A percentile compares a stretch with the other conserved stretches of the same genome.
Conservation (phyloP, 2,797 vertebrate genomes). For the Rhinella marina region DNA sequence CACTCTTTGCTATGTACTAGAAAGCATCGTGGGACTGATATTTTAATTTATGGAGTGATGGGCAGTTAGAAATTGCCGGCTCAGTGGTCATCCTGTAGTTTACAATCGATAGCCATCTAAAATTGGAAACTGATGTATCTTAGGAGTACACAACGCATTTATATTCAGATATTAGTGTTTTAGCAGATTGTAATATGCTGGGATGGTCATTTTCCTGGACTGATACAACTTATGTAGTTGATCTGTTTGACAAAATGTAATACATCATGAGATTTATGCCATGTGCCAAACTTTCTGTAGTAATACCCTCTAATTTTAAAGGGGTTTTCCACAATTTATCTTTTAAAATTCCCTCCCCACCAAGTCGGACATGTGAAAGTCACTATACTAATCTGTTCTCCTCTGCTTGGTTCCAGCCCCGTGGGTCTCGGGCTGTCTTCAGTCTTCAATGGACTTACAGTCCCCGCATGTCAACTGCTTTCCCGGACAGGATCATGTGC, state of each 20-base stretch:
- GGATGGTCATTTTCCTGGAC: background rate
- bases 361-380: too few relatives aligned
- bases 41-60: constrained; percentile 47
- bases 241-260: background rate
- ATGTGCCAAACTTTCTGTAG: background rate
- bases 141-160: constrained; percentile 27
- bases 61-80: constrained; percentile 32
- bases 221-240: background rate
- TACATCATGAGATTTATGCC: background rate
- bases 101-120: constrained; percentile 11
- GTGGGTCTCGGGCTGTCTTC: too few relatives aligned
- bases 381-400: too few relatives aligned
- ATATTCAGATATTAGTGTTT: constrained; percentile 13
- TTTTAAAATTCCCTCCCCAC: too few relatives aligned
- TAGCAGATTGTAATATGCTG: background rate
- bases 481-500: too few relatives aligned
- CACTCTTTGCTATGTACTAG: constrained; percentile 31
- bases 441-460: too few relatives aligned
- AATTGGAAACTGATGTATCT: constrained; percentile 33
- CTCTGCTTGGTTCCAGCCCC: too few relatives aligned
- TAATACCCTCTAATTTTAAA: too few relatives aligned
- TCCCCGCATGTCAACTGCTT: too few relatives aligned
- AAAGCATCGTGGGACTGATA: constrained; percentile 40
- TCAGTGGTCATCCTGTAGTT: constrained; percentile 1
- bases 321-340: too few relatives aligned